Conservation (phyloP, 2,797 vertebrate genomes). For the Microctenopoma steveboyesi region DNA sequence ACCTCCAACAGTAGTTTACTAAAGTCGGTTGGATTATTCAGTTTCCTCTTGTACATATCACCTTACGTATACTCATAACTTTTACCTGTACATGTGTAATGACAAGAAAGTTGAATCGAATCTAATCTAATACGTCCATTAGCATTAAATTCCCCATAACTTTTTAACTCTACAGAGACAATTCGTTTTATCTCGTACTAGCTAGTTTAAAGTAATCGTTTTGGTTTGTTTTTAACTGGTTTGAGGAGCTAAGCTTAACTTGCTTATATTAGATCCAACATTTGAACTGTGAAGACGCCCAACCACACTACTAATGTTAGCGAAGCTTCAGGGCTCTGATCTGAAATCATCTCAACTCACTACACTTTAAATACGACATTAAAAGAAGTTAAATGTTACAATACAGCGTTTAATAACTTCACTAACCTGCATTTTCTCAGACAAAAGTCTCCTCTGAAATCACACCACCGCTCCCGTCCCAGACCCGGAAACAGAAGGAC, state of each 20-base stretch:
- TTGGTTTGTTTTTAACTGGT: too few species aligned
- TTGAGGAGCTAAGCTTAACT: neutral
- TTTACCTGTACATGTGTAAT: too few species aligned
- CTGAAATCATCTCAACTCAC: neutral
- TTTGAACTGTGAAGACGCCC: neutral
- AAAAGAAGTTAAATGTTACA: accelerated
- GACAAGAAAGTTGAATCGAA: too few species aligned
- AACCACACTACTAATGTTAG: neutral
- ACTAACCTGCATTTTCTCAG: constrained; percentile 78
- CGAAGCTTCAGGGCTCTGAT: neutral
- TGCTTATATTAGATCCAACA: constrained; percentile 3
- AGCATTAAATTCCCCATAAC: too few species aligned
- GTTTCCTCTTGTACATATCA: too few species aligned
- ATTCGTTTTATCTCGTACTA: neutral
- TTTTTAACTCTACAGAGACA: too few species aligned
- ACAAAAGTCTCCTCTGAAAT: constrained; percentile 43
- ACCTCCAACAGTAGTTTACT: too few species aligned
- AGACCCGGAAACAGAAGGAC: constrained; percentile 74
- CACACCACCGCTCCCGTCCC: constrained; percentile 55
- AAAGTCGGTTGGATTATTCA: too few species aligned
- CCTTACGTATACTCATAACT: too few species aligned
- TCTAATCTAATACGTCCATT: too few species aligned
- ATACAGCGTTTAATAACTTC: neutral
- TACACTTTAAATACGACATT: neutral
- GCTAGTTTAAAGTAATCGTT: neutral